These are phyloP conservation scores for Trichogramma dendrolimi DNA, from an alignment of 2,888 invertebrate species.

Conservation along the genomic window DNA sequence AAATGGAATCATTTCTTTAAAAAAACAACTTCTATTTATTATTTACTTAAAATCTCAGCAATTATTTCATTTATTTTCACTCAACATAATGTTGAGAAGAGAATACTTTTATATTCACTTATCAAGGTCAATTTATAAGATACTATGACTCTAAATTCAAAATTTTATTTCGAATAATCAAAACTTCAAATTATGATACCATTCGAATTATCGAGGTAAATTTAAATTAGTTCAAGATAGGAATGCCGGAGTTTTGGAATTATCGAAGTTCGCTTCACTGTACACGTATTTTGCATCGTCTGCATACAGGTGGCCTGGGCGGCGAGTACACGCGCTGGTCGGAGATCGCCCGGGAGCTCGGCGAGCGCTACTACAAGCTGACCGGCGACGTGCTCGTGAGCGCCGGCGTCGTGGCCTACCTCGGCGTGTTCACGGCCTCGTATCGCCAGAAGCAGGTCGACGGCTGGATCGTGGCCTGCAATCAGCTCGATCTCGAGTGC, in stretches of 20 bases:
- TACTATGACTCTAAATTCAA: no score
- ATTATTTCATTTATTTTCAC: no score
- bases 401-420: slow-evolving; percentile 84
- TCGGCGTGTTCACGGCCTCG: slow-evolving; percentile 79
- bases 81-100: no score
- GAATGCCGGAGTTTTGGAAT: no score
- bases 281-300: no score
- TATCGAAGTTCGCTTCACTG: no score
- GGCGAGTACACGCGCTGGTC: slow-evolving; percentile 90
- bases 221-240: no score
- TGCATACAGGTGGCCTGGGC: slow-evolving; percentile 63
- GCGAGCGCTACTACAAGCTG: slow-evolving; percentile 66
- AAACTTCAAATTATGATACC: no score
- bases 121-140: no score
- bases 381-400: slow-evolving; percentile 83
- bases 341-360: slow-evolving; percentile 67
- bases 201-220: no score
- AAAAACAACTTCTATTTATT: neutral
- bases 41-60: neutral
- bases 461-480: slow-evolving; percentile 71
- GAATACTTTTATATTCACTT: no score
- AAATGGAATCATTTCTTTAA: neutral
- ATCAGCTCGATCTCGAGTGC: slow-evolving; percentile 71
- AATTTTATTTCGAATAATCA: no score
- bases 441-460: slow-evolving; percentile 69